Evolutionary conservation across 2,797 vertebrate genomes (phyloP).

Genomic region (Thripadectes ignobilis): DNA sequence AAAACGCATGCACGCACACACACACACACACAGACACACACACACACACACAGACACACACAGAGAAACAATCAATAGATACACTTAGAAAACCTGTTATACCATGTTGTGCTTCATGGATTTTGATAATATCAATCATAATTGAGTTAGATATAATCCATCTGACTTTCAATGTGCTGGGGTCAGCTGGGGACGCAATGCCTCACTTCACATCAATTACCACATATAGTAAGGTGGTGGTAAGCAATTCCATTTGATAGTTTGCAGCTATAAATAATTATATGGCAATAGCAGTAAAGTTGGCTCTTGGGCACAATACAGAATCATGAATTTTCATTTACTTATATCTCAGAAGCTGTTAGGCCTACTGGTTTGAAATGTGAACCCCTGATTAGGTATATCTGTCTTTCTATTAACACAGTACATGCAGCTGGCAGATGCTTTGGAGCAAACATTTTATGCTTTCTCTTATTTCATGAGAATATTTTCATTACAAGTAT

Average conservation of each 20-base stretch:
- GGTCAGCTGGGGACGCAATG: slow-evolving; percentile 83
- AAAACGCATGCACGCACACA: not conserved
- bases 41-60: not conserved
- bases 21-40: not conserved
- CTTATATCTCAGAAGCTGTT: slow-evolving; percentile 67
- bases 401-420: slow-evolving; percentile 11
- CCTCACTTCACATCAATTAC: slow-evolving; percentile 94
- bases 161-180: slow-evolving; percentile 85
- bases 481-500: not conserved
- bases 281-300: slow-evolving; percentile 72
- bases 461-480: not conserved
- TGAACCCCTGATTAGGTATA: slow-evolving; percentile 35
- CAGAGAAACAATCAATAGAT: slow-evolving; percentile 84
- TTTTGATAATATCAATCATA: slow-evolving; percentile 98
- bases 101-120: slow-evolving; percentile 79
- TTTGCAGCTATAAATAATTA: slow-evolving; percentile 92
- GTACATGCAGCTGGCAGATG: not conserved
- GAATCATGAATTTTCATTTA: slow-evolving; percentile 76
- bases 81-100: slow-evolving; percentile 84
- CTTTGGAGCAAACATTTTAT: not conserved
- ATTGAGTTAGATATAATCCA: slow-evolving; percentile 92
- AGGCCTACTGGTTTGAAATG: slow-evolving; percentile 44
- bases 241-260: slow-evolving; percentile 82
- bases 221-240: slow-evolving; percentile 86
- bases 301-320: slow-evolving; percentile 76